Evolutionary conservation across 2,113 vertebrate genomes (phyloP), one percentile per base, ranked within the genome.

Genomic region (Clinocottus analis): DNA sequence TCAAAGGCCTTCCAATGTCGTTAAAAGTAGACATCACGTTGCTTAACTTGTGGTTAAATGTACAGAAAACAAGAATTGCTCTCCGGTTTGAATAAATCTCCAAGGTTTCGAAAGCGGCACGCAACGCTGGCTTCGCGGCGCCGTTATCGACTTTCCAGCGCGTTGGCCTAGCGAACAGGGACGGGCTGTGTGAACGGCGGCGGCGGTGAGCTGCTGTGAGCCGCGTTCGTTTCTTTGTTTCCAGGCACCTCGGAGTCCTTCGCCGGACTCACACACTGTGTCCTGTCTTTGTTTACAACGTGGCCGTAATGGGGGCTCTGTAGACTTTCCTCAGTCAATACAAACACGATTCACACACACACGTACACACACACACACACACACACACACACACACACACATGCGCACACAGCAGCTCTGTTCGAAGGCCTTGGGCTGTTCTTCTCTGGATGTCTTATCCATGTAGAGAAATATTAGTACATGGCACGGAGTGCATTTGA

Each of bases 251-350:
- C 60, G 5, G n/a, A 75, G 27, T 56, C 33, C 65, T n/a, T 70
- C 11, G 31, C 79, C 80, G 75, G 81, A 83, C 76, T 87, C 70
- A 49, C 73, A 75, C 71, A 64, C 67, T 2, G n/a, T 72, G 82
- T 75, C 77, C 65, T 70, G 64, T 75, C 86, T 88, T 83, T 90
- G 82, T 93, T 92, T 91, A 87, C 90, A 87, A 70, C 69, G 7
- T 16, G 67, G 69, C 82, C 76, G 76, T 90, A 90, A 86, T 89
- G 55, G 80, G 69, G 73, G 74, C 72, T 82, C 74, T 76, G 85
- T 71, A 87, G 90, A 86, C 85, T 79, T 70, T 78, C 75, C 79
- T 84, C 60, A 87, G 87, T 93, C 90, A 89, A 92, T 90, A 90
- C 89, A 91, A 91, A 93, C 88, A 75, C 47, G 66, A 79, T 87